These are phyloP conservation scores for Hylia prasina DNA, from an alignment of 2,113 vertebrate genomes.

Conservation along the genomic window DNA sequence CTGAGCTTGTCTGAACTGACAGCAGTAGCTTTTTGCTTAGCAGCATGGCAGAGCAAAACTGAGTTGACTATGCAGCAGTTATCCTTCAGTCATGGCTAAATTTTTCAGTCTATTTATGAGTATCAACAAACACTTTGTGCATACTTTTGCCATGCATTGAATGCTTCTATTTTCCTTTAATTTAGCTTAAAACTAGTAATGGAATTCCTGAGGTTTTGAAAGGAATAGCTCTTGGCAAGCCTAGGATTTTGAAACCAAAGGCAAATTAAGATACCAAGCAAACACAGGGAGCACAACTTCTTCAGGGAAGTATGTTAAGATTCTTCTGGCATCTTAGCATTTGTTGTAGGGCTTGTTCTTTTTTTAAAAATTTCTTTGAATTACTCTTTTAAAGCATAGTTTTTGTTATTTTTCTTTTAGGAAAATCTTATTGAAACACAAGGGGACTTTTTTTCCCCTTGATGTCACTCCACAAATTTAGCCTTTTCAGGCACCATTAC, in stretches of 20 bases:
- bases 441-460: background rate
- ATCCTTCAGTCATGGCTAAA: constrained; percentile 56
- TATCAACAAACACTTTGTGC: constrained; percentile 72
- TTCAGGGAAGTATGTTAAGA: constrained; percentile 56
- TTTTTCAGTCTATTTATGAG: constrained; percentile 73
- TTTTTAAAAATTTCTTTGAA: background rate
- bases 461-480: background rate
- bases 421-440: background rate
- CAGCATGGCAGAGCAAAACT: constrained; percentile 18
- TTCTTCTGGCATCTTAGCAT: constrained; percentile 48
- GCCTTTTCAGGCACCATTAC: background rate
- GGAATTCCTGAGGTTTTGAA: constrained; percentile 78
- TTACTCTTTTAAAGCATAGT: background rate
- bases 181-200: constrained; percentile 76
- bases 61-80: constrained; percentile 46
- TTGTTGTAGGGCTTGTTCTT: background rate
- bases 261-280: constrained; percentile 73
- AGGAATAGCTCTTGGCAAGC: constrained; percentile 72
- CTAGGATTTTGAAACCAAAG: constrained; percentile 65
- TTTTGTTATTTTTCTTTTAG: background rate
- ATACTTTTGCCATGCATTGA: constrained; percentile 63
- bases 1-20: background rate
- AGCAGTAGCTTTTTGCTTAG: constrained; percentile 39
- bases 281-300: constrained; percentile 60
- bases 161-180: constrained; percentile 73